Evolutionary conservation across 2,888 invertebrate species (phyloP), one percentile per base, ranked within the genome.

Genomic region (Hofmannophila pseudospretella): DNA sequence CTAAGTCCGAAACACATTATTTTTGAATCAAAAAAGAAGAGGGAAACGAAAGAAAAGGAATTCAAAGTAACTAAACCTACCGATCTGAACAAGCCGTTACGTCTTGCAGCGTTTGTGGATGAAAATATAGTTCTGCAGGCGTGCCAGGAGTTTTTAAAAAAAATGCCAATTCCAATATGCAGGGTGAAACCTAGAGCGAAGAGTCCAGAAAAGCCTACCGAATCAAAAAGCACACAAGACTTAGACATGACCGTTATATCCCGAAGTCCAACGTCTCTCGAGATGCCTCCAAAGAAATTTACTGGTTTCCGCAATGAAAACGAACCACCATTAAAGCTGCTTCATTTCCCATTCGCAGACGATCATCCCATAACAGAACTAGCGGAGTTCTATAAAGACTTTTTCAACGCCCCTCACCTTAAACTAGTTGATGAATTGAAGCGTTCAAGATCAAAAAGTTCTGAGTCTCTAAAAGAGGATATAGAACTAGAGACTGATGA

Each of bases 301-400:
- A 54, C 82, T 0, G 81, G 84, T 0, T 78, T 80, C 26, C 63
- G 85, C 1, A 72, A 68, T 27, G 82, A 84, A 34, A 59, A 91
- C 52, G 90, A 92, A 38, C 89, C 90, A 0, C 94, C 94, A 0
- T 89, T 94, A 48, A 92, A 76, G 45, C 85, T 90, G 3, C 76
- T 94, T 86, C 91, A 92, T 80, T 92, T 94, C 32, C 94, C 95
- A 1, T 95, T 95, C 61, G 94, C 94, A 7, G 92, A 90, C 44
- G 82, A 90, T 30, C 92, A 90, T 59, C 89, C 90, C 0, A 92
- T 92, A 58, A 89, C 90, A 39, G 95, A 95, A 67, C 80, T 95
- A 45, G 93, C 94, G 1, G 89, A 91, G 52, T 95, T 95, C 74
- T 95, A 93, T 69, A 89, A 92, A 31, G 94, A 95, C 48, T 94